Conservation (phyloP, 2,113 vertebrate species). For the Ptilorrhoa leucosticta region DNA sequence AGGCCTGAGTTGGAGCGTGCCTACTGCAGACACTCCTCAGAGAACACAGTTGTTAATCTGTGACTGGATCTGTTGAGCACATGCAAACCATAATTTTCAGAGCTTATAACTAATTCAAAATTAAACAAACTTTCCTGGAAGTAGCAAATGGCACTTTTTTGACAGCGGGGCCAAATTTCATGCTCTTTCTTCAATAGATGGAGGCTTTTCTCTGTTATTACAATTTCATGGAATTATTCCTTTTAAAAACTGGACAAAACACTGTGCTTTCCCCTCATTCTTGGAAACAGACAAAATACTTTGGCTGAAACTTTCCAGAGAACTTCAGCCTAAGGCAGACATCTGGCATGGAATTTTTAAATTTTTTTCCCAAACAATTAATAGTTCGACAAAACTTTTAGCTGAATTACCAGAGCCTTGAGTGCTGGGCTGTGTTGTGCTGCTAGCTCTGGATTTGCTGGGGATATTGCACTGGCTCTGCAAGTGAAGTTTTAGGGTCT, state of each 20-base stretch:
- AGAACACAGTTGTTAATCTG: background rate
- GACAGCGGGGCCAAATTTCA: background rate
- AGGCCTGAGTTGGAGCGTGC: background rate
- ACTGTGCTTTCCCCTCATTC: conserved; percentile 12
- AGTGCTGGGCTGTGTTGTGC: background rate
- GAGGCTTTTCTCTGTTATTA: background rate
- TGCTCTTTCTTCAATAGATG: background rate
- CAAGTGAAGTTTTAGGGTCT: background rate
- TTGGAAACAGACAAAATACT: conserved; percentile 31
- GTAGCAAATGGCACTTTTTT: background rate
- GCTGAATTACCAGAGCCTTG: background rate
- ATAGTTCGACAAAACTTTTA: background rate
- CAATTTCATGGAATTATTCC: conserved; percentile 19
- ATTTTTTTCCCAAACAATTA: background rate
- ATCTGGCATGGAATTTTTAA: background rate
- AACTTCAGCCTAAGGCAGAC: conserved; percentile 40
- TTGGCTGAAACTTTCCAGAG: conserved; percentile 1
- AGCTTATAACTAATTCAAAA: background rate
- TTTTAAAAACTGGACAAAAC: conserved; percentile 16
- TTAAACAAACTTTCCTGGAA: conserved; percentile 40
- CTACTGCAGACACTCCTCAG: background rate
- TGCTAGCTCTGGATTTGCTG: background rate
- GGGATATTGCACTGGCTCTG: background rate
- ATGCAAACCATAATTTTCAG: background rate
- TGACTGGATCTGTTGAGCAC: background rate